phyloP scores from a whole-genome alignment of 2,113 vertebrate species.

The Aleadryas rufinucha region DNA sequence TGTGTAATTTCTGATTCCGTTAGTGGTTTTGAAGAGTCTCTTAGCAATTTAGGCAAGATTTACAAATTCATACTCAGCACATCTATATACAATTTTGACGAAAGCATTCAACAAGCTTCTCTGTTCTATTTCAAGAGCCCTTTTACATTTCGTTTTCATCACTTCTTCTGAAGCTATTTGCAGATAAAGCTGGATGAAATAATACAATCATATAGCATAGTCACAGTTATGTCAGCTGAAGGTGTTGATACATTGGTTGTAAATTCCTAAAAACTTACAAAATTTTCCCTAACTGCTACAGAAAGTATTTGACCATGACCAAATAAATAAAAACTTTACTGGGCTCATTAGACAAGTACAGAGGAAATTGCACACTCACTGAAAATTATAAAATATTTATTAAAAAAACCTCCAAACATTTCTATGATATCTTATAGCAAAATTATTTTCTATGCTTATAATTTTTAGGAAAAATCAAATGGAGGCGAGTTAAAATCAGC shows the following conservation, averaged over 20 bases:
- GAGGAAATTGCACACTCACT: background rate
- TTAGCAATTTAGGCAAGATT: background rate
- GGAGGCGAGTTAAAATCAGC: background rate
- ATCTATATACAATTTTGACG: background rate
- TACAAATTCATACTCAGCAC: background rate
- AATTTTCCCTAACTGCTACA: background rate
- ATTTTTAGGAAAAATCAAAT: background rate
- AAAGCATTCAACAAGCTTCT: background rate
- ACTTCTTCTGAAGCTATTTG: background rate
- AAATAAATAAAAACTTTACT: background rate
- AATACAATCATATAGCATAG: background rate
- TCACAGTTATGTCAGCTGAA: background rate
- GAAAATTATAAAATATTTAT: background rate
- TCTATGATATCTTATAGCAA: background rate
- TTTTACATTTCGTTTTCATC: background rate
- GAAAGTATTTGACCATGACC: background rate
- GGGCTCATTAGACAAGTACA: background rate
- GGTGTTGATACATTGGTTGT: background rate
- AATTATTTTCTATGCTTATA: background rate
- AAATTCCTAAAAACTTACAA: background rate
- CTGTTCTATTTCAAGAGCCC: background rate
- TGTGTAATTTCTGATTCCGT: background rate
- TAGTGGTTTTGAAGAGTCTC: background rate
- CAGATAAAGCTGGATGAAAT: background rate
- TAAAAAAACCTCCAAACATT: fast-evolving